Conservation (phyloP, 2,113 vertebrate species). For the Junco hyemalis region DNA sequence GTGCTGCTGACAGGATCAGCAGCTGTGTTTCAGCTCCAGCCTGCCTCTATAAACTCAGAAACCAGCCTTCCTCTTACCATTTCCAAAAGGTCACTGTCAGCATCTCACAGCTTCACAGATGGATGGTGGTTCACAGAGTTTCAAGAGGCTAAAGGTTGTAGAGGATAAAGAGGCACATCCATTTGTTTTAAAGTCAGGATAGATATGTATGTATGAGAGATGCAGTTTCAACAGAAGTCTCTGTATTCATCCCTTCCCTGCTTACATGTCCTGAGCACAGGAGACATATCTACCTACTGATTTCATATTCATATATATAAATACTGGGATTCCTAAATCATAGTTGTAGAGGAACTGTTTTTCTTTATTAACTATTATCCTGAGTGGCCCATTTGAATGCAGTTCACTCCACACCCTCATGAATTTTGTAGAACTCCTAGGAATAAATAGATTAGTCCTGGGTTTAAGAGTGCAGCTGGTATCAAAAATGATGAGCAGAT, state of each 20-base stretch:
- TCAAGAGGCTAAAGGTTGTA: not conserved
- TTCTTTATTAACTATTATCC: slow-evolving; percentile 9
- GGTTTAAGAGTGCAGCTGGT: not conserved
- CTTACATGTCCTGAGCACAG: not conserved
- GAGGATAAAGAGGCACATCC: not conserved
- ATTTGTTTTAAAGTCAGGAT: not conserved
- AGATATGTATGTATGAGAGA: not conserved
- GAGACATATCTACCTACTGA: not conserved
- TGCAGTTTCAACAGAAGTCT: not conserved
- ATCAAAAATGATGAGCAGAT: not conserved
- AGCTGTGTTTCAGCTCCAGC: not conserved
- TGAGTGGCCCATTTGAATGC: not conserved
- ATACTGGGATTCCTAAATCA: not conserved
- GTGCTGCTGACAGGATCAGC: not conserved
- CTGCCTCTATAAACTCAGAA: not conserved
- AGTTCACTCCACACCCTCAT: not conserved
- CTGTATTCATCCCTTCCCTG: not conserved
- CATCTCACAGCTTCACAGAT: not conserved
- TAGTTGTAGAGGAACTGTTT: not conserved
- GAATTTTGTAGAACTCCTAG: not conserved
- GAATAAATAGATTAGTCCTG: slow-evolving; percentile 2
- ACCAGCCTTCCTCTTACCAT: not conserved
- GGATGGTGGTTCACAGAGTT: not conserved
- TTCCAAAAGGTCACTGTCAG: not conserved
- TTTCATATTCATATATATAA: not conserved